Conservation (phyloP, 2,797 vertebrate species). For the Pelochelys cantorii region DNA sequence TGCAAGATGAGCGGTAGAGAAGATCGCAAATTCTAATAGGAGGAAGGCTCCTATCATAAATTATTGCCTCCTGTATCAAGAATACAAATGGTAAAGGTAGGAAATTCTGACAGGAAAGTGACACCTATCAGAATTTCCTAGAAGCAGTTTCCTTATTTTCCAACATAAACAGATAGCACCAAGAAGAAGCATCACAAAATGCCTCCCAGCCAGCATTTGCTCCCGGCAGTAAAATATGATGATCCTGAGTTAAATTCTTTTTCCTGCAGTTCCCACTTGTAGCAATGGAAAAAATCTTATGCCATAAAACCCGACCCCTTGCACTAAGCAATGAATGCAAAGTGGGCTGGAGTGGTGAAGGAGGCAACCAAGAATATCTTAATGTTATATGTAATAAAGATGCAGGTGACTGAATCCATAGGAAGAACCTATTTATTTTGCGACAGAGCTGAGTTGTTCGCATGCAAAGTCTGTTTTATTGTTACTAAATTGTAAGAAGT, state of each 20-base stretch:
- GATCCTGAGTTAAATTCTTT: not conserved
- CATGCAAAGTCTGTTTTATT: not conserved
- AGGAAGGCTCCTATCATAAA: not conserved
- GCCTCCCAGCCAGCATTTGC: too few species aligned
- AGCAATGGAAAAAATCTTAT: constrained; percentile 23
- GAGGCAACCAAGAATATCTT: not conserved
- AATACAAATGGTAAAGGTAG: constrained; percentile 6
- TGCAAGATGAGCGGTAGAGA: not conserved
- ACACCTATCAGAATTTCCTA: constrained; percentile 9
- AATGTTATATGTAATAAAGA: not conserved
- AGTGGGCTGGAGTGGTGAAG: not conserved
- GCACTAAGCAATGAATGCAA: not conserved
- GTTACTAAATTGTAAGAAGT: not conserved
- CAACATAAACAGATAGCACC: not conserved
- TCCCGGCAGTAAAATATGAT: constrained; percentile 28
- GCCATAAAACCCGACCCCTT: not conserved
- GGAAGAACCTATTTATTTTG: not conserved
- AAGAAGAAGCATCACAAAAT: too few species aligned
- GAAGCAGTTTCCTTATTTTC: not conserved
- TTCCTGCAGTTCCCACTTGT: constrained; percentile 9
- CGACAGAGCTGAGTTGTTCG: not conserved
- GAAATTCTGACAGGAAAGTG: constrained; percentile 22
- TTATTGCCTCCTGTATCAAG: not conserved
- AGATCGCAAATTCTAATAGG: not conserved
- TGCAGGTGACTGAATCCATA: not conserved